Evolutionary conservation across 2,888 invertebrate genomes (phyloP), one percentile per base, ranked within the genome.

Genomic region (Anodontia alba): DNA sequence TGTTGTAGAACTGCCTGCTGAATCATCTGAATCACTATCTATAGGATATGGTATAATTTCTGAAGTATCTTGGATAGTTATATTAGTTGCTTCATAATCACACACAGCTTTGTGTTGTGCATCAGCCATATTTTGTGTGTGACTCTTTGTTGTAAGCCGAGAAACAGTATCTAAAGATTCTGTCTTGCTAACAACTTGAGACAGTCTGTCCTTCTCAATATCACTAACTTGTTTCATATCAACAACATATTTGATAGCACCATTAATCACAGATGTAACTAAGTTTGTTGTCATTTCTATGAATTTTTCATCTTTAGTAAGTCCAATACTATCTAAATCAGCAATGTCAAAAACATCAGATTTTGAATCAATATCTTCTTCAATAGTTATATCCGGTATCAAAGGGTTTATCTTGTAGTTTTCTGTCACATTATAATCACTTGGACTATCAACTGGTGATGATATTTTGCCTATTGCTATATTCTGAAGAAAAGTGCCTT

Each of bases 1-100:
- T 23, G 88, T 88, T 29, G 90, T 87, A 10, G 87, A 88, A 67
- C 88, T 87, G 15, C 43, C 29, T 20, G 85, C 86, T 23, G 88
- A 87, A 33, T 87, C 83, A 71, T 85, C 81, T 0, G 87, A 86
- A 26, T 87, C 82, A 23, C 49, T 49, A 7, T 49, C 68, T 43
- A 36, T 67, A 31, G 33, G 66, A 26, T 54, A 54, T 54, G 54
- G 5, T 54, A 26, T 15, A 20, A 46, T 15, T 26, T 54, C 26
- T 23, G 54, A 54, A 8, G 7, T 54, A 15, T 54, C 54, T 54
- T 8, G 3, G 3, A 26, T 8, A 54, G 17, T n/a, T 10, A 1
- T n/a, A n/a, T 54, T 23, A 26, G 26, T 26, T 54, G 26, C 10
- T 54, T 54, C 54, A 23, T 26, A 54, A 23, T 26, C 15, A n/a